Evolutionary conservation across 2,113 vertebrate species (phyloP).

Genomic region (Muntiacus muntjak): DNA sequence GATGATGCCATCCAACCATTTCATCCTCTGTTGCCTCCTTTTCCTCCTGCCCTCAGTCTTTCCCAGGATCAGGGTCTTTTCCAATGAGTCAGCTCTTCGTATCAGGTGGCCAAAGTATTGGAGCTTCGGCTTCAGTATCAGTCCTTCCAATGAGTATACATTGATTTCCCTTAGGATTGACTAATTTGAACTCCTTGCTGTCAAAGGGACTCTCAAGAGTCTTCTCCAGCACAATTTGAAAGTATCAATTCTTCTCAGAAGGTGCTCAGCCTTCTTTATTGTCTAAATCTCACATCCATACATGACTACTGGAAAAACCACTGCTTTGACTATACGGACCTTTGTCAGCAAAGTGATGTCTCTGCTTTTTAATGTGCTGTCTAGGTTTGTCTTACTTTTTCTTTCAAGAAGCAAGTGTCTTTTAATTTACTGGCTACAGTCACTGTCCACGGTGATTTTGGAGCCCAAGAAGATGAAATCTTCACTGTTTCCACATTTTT

Average conservation of each 20-base stretch:
- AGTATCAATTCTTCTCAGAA: neutral
- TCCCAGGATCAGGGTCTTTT: neutral
- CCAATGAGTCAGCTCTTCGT: neutral
- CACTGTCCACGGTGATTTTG: neutral
- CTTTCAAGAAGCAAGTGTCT: neutral
- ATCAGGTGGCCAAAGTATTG: neutral
- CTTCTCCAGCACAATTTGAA: neutral
- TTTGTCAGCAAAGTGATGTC: neutral
- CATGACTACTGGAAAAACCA: neutral
- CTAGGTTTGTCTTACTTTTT: neutral
- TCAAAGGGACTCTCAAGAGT: neutral
- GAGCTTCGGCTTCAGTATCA: neutral
- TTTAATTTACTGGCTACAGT: neutral
- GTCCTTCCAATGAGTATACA: neutral
- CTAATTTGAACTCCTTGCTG: neutral
- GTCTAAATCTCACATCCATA: neutral
- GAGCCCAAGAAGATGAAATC: neutral
- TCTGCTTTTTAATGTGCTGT: neutral
- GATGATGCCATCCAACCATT: neutral
- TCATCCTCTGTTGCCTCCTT: neutral
- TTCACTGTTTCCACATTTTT: neutral
- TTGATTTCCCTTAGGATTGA: neutral
- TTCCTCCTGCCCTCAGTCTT: neutral
- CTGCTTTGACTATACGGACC: neutral
- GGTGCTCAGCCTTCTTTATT: neutral